Conservation (phyloP, 2,888 invertebrate genomes). For the Erebia aethiops region DNA sequence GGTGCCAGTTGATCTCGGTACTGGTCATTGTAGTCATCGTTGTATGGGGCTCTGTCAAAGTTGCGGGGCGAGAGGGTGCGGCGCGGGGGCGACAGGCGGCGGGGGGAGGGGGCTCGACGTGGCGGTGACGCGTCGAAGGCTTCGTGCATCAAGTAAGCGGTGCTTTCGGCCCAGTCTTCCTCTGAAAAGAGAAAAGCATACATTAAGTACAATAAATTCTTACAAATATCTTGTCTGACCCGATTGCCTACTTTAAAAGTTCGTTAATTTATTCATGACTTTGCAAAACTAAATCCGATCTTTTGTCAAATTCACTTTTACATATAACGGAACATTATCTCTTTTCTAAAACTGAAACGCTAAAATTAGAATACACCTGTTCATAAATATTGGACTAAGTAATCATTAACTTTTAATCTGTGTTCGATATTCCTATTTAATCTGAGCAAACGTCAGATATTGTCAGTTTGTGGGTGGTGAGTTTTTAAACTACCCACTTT, state of each 20-base stretch:
- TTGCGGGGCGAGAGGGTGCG: constrained; percentile 57
- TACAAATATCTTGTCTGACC: constrained; percentile 45
- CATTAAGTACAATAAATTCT: constrained; percentile 8
- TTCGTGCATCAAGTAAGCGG: constrained; percentile 85
- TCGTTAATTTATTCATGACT: constrained; percentile 52
- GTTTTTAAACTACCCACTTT: too few relatives aligned
- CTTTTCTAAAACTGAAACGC: constrained; percentile 55
- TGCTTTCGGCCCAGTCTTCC: constrained; percentile 89
- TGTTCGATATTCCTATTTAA: too few relatives aligned
- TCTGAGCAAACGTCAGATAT: too few relatives aligned
- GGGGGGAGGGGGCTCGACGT: constrained; percentile 51
- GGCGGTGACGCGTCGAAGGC: constrained; percentile 76
- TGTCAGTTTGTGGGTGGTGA: too few relatives aligned
- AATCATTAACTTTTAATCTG: too few relatives aligned
- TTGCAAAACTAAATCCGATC: constrained; percentile 54
- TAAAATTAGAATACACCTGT: constrained; percentile 43
- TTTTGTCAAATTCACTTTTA: constrained; percentile 59
- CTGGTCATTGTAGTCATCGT: constrained; percentile 54
- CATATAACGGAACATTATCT: constrained; percentile 61
- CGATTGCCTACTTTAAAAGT: constrained; percentile 49
- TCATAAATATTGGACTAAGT: too few relatives aligned
- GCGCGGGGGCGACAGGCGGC: constrained; percentile 38
- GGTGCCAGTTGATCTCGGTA: constrained; percentile 70
- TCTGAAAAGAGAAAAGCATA: constrained; percentile 80
- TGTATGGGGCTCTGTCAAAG: constrained; percentile 50